Evolutionary conservation across 2,797 vertebrate genomes (phyloP).

Genomic region (Tokudaia tokunoshimensis): DNA sequence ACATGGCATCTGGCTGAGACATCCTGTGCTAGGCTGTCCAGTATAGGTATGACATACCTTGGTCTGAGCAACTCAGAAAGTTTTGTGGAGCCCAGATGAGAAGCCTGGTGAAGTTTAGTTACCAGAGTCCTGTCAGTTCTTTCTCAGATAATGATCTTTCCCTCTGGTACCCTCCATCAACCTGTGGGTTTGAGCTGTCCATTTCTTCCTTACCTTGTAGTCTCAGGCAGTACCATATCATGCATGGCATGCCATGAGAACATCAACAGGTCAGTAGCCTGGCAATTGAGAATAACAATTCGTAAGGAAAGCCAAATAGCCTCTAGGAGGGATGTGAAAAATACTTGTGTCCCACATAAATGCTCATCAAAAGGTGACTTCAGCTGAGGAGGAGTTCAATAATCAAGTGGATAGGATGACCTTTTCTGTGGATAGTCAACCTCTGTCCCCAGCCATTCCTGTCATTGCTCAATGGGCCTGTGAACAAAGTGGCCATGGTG

Average conservation of each 20-base stretch:
- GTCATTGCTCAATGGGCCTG: not conserved
- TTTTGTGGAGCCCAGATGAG: not conserved
- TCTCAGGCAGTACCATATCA: not conserved
- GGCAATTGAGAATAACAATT: not conserved
- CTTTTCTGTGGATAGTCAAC: not conserved
- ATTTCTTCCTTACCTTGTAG: not conserved
- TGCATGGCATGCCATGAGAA: not conserved
- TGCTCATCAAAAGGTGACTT: not conserved
- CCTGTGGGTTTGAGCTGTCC: not conserved
- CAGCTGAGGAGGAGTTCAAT: not conserved
- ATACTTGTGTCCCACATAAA: not conserved
- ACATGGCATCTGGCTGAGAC: not conserved
- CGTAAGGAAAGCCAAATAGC: not conserved
- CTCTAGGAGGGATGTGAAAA: not conserved
- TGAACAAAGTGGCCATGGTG: not conserved
- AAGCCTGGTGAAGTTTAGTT: not conserved
- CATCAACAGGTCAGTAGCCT: not conserved
- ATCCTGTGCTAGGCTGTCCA: not conserved
- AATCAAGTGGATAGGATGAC: not conserved
- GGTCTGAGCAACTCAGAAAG: not conserved
- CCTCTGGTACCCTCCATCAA: not conserved
- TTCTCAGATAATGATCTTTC: not conserved
- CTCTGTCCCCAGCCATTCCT: not conserved
- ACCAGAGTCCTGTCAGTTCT: not conserved
- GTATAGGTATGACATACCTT: not conserved